Evolutionary conservation across 2,113 vertebrate genomes (phyloP).

Genomic region (Silurus glanis): DNA sequence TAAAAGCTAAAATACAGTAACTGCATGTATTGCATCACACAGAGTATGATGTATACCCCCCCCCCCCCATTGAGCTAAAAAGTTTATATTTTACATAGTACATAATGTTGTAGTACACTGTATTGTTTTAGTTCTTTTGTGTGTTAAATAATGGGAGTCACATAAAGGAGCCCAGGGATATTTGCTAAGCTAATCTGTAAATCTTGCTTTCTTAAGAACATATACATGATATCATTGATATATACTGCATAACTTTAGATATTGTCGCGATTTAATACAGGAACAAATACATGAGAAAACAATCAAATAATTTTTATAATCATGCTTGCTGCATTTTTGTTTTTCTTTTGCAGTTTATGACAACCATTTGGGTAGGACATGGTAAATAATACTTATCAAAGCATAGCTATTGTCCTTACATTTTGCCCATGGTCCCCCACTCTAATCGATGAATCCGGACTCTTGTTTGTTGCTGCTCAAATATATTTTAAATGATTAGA

Average conservation of each 20-base stretch:
- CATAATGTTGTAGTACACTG: no score
- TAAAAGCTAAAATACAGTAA: no score
- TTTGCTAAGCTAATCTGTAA: not conserved
- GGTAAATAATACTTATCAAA: not conserved
- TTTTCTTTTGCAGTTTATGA: no score
- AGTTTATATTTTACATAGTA: no score
- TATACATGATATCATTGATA: not conserved
- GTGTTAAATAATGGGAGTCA: no score
- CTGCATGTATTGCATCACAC: no score
- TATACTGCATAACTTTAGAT: not conserved
- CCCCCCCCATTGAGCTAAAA: no score
- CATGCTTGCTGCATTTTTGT: no score
- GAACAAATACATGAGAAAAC: not conserved
- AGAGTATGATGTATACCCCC: no score
- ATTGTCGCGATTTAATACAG: not conserved
- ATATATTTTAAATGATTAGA: not conserved
- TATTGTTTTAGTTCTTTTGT: no score
- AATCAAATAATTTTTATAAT: no score
- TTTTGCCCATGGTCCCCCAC: not conserved
- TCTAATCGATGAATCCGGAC: not conserved
- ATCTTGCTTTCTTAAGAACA: not conserved
- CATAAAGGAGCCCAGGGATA: no score
- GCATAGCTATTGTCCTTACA: not conserved
- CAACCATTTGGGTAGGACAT: not conserved
- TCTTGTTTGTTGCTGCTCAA: not conserved